phyloP scores from a whole-genome alignment of 35 echinoderm and acorn worm genomes.

The Ophiothrix spiculata region DNA sequence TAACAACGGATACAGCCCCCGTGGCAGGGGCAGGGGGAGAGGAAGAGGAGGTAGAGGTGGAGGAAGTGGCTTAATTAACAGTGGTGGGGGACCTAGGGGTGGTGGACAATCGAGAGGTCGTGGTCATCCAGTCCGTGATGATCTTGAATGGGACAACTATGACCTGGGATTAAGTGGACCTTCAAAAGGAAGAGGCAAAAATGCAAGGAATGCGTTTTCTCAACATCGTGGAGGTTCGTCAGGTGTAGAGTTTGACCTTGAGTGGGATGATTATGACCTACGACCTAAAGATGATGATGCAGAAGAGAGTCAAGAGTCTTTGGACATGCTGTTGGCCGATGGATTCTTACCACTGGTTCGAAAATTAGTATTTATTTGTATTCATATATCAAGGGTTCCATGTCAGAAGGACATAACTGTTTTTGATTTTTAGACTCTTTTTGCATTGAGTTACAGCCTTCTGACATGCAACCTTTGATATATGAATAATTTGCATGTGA shows the following conservation, averaged over 20 bases:
- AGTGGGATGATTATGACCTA: slow-evolving; percentile 99
- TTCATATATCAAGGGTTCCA: too few species aligned
- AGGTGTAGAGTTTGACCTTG: slow-evolving; percentile 73
- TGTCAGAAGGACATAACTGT: too few species aligned
- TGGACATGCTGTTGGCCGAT: slow-evolving; percentile 68
- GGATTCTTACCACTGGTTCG: slow-evolving; percentile 79
- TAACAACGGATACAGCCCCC: slow-evolving; percentile 23
- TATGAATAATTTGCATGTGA: not conserved
- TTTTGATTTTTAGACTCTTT: too few species aligned
- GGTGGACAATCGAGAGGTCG: not conserved
- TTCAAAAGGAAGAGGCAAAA: slow-evolving; percentile 24
- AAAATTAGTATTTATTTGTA: not conserved
- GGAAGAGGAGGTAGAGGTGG: not conserved
- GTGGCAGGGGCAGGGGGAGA: not conserved
- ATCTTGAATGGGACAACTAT: slow-evolving; percentile 99
- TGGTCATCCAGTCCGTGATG: slow-evolving; percentile 3
- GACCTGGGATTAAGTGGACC: slow-evolving; percentile 63
- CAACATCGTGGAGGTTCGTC: slow-evolving; percentile 47
- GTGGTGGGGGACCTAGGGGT: not conserved
- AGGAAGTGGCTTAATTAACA: not conserved
- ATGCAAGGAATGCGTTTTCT: slow-evolving; percentile 39
- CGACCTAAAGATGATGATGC: slow-evolving; percentile 78
- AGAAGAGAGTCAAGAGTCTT: slow-evolving; percentile 47
- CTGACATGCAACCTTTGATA: not conserved
- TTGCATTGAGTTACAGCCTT: not conserved